Conservation (phyloP, 1,140 invertebrate species). For the Nomia melanderi region DNA sequence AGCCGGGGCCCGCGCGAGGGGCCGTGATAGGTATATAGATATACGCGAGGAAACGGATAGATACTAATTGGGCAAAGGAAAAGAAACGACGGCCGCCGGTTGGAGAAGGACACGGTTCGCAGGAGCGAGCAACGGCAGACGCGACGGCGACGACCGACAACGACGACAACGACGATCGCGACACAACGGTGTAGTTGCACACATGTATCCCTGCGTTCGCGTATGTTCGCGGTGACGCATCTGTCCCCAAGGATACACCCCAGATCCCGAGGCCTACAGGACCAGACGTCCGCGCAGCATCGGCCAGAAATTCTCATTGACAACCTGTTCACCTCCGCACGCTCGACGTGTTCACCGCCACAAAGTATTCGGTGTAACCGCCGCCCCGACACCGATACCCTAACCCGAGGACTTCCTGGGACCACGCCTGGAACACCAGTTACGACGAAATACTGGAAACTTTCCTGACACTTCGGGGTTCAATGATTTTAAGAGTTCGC, state of each 20-base stretch:
- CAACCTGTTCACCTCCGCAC: slow-evolving; percentile 59
- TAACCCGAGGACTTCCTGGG: slow-evolving; percentile 16
- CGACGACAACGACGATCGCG: slow-evolving; percentile 63
- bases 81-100: not conserved
- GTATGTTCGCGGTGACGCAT: slow-evolving; percentile 78
- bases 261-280: slow-evolving; percentile 60
- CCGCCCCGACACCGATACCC: slow-evolving; percentile 20
- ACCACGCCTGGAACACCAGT: not conserved
- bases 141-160: slow-evolving; percentile 56
- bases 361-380: slow-evolving; percentile 46
- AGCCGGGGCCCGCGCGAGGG: not conserved
- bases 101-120: slow-evolving; percentile 17
- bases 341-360: slow-evolving; percentile 18
- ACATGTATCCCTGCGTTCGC: slow-evolving; percentile 52
- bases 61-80: slow-evolving; percentile 48
- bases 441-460: not conserved
- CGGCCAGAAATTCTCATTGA: slow-evolving; percentile 67
- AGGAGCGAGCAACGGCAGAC: slow-evolving; percentile 61
- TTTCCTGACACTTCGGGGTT: no score
- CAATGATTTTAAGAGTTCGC: no score
- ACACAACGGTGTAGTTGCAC: slow-evolving; percentile 51
- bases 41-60: slow-evolving; percentile 46
- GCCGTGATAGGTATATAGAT: slow-evolving; percentile 36
- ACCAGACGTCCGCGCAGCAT: slow-evolving; percentile 47
- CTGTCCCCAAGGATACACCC: slow-evolving; percentile 76